Base-by-base conservation (phyloP, 2,888 invertebrate genomes). In the Aspidiotus destructor region DNA sequence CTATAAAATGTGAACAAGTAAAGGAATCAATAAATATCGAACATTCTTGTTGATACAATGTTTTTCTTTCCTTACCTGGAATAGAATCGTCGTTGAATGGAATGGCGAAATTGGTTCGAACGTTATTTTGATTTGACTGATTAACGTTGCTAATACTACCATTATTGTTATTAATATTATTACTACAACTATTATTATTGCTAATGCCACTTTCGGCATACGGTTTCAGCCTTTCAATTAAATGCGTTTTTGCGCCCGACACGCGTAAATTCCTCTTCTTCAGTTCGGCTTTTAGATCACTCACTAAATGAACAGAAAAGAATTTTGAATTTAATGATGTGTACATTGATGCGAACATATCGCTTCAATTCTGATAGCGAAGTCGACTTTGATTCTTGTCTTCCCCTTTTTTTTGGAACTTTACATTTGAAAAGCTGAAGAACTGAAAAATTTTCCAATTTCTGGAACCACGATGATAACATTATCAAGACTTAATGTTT, bases 191-290 rank as follows among this genome's bases (percentile, higher is more conserved):
- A 48, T 15, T 72, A 70, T 82, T 69, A 80, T 76, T 58, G 80
- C 79, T 62, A 81, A 82, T 17, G 79, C 79, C 73, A 82, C 79
- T 64, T 73, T 77, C 80, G 71, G 81, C 80, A 76, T 84, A 89
- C 0, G 88, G 73, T 60, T 74, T 74, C 48, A 74, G 69, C 55
- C 97, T 84, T 77, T 97, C 95, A 70, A 98, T 89, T 55, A 98
- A 80, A 76, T 95, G 93, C 9, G 95, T 93, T 77, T 98, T 98
- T 0, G 96, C 88, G 0, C 97, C 97, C 11, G 96, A 96, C 0
- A 98, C 97, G 7, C 96, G 92, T 70, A 98, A 80, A 78, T 89
- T 95, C 62, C 97, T 85, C 70, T 91, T 88, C 78, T 96, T 97
- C 74, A 96, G 84, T 77, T 97, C 96, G 69, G 89, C 89, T 77